These are phyloP conservation scores for Urophycis tenuis DNA, from an alignment of 2,797 vertebrate species.

Conservation along the genomic window DNA sequence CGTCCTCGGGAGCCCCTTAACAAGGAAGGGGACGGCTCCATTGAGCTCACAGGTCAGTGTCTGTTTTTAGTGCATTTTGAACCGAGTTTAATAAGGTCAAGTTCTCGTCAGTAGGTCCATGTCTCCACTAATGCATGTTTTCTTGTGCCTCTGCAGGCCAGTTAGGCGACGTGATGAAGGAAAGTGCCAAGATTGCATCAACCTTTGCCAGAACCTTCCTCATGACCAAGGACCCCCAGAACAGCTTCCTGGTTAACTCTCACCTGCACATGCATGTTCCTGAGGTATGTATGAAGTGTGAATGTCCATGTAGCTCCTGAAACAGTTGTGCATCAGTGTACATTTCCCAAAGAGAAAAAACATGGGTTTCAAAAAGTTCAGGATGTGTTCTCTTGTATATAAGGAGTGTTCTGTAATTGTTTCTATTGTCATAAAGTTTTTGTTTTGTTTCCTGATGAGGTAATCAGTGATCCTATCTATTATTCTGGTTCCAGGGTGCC, in stretches of 20 bases:
- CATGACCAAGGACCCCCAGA: constrained; percentile 75
- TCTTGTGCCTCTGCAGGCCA: constrained; percentile 68
- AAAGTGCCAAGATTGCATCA: constrained; percentile 91
- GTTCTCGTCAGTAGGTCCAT: no score
- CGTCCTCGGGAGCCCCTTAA: constrained; percentile 56
- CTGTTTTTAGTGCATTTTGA: neutral
- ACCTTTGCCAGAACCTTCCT: constrained; percentile 89
- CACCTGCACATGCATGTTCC: constrained; percentile 93
- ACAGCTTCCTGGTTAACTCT: constrained; percentile 77
- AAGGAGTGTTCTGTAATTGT: neutral
- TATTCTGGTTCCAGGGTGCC: constrained; percentile 74
- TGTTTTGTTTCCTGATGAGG: neutral
- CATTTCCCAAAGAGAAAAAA: neutral
- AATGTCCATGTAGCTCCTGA: neutral
- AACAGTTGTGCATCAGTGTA: neutral
- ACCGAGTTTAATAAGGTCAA: no score
- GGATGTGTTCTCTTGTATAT: neutral
- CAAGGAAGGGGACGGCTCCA: constrained; percentile 79
- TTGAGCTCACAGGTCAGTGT: constrained; percentile 83
- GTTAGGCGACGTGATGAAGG: constrained; percentile 96
- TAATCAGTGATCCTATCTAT: neutral
- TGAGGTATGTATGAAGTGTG: constrained; percentile 69
- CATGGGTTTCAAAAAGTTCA: no score
- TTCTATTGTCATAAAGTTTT: neutral
- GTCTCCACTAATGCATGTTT: neutral